phyloP scores from a whole-genome alignment of 2,797 vertebrate genomes.

The Channallabes apus region DNA sequence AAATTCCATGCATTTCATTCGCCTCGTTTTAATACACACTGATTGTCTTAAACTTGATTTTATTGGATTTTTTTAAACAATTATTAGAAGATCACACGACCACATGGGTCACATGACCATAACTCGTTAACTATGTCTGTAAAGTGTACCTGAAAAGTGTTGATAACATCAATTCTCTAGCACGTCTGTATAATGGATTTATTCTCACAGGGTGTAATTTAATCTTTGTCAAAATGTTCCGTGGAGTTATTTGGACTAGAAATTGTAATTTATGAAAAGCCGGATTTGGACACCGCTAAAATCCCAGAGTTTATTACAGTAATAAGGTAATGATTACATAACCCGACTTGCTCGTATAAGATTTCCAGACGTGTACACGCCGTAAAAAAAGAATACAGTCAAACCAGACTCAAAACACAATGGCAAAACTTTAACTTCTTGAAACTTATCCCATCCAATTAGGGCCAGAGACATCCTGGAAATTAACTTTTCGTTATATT shows the following conservation, averaged over 20 bases:
- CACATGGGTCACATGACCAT: constrained; percentile 34
- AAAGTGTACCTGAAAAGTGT: too few relatives aligned
- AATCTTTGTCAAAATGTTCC: background rate
- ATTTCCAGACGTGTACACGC: background rate
- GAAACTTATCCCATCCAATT: background rate
- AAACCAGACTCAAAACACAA: background rate
- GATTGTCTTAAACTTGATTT: background rate
- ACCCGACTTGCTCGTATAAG: too few relatives aligned
- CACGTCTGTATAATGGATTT: background rate
- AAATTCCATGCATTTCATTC: too few relatives aligned
- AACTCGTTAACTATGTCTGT: background rate
- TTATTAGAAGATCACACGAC: constrained; percentile 28
- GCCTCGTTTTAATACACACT: background rate
- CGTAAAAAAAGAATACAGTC: background rate
- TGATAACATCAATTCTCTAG: background rate
- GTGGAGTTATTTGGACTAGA: background rate
- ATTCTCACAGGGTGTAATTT: background rate
- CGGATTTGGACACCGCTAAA: background rate
- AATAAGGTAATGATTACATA: background rate
- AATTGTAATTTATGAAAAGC: background rate
- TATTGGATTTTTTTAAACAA: background rate
- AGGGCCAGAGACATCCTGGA: background rate
- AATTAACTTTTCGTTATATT: background rate
- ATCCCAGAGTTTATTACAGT: background rate
- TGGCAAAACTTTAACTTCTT: background rate